A percentile compares a stretch with the other conserved stretches of the same genome.
Conservation (phyloP, 2,113 vertebrate genomes). For the Takifugu flavidus region DNA sequence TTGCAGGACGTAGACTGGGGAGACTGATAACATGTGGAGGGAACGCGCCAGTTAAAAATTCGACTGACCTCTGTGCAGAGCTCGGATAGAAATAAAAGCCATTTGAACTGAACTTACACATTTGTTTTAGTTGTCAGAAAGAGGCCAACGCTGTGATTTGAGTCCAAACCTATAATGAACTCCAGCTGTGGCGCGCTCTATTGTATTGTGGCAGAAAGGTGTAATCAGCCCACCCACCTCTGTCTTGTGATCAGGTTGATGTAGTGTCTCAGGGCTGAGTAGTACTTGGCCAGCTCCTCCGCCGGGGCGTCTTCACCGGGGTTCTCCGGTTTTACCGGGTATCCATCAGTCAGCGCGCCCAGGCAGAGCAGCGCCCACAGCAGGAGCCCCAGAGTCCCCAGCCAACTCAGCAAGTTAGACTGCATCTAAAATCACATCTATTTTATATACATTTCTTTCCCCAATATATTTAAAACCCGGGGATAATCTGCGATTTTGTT, state of each 20-base stretch:
- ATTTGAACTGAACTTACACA: too few relatives aligned
- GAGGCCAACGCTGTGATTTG: too few relatives aligned
- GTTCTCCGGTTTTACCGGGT: slow-evolving; percentile 93
- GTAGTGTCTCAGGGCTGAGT: slow-evolving; percentile 95
- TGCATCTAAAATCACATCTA: slow-evolving; percentile 78
- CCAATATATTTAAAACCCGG: too few relatives aligned
- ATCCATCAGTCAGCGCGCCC: slow-evolving; percentile 85
- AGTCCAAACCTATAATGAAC: neutral
- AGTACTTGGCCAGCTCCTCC: slow-evolving; percentile 96
- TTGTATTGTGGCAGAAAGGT: neutral
- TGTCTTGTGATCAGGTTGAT: slow-evolving; percentile 99
- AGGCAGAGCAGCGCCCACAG: slow-evolving; percentile 87
- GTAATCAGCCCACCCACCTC: slow-evolving; percentile 76
- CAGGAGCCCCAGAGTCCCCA: slow-evolving; percentile 82
- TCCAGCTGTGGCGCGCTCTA: neutral
- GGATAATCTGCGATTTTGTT: too few relatives aligned
- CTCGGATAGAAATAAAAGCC: too few relatives aligned
- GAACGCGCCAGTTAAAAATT: too few relatives aligned
- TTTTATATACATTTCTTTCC: too few relatives aligned
- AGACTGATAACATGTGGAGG: too few relatives aligned
- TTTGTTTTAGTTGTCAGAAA: too few relatives aligned
- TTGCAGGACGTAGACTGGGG: neutral
- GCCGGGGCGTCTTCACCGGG: slow-evolving; percentile 91
- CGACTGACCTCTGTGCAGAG: too few relatives aligned
- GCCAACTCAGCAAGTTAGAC: slow-evolving; percentile 80